Evolutionary conservation across 2,797 vertebrate species (phyloP).

Genomic region (Okamejei kenojei): DNA sequence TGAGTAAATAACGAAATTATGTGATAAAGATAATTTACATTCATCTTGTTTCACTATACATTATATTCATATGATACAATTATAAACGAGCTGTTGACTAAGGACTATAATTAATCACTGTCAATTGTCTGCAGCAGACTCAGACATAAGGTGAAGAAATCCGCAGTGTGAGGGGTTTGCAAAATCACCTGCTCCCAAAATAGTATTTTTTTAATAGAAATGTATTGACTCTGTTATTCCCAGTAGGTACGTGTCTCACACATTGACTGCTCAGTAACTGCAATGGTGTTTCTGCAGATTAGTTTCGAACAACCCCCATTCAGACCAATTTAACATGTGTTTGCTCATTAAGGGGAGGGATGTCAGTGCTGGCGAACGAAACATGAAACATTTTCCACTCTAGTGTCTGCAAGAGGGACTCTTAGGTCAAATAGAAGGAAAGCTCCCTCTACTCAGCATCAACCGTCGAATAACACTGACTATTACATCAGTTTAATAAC

Average conservation of each 20-base stretch:
- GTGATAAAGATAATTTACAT: too few species aligned
- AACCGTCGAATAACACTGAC: background rate
- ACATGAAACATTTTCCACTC: conserved; percentile 23
- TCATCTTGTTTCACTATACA: too few species aligned
- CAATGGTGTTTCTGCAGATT: background rate
- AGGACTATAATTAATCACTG: too few species aligned
- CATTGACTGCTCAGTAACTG: background rate
- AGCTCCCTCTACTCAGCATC: background rate
- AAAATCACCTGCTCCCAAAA: conserved; percentile 10
- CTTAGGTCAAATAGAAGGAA: background rate
- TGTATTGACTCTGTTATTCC: background rate
- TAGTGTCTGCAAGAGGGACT: background rate
- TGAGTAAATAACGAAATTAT: too few species aligned
- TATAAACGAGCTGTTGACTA: too few species aligned
- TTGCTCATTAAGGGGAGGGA: background rate
- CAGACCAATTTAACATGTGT: background rate
- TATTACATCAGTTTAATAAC: conserved; percentile 14
- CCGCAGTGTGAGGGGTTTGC: background rate
- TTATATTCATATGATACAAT: too few species aligned
- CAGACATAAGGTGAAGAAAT: background rate
- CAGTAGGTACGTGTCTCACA: background rate
- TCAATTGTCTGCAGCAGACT: too few species aligned
- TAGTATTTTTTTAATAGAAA: background rate
- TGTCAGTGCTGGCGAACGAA: conserved; percentile 13
- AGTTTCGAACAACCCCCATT: background rate